Conservation (phyloP, 1,140 invertebrate genomes). For the Coptotermes formosanus region DNA sequence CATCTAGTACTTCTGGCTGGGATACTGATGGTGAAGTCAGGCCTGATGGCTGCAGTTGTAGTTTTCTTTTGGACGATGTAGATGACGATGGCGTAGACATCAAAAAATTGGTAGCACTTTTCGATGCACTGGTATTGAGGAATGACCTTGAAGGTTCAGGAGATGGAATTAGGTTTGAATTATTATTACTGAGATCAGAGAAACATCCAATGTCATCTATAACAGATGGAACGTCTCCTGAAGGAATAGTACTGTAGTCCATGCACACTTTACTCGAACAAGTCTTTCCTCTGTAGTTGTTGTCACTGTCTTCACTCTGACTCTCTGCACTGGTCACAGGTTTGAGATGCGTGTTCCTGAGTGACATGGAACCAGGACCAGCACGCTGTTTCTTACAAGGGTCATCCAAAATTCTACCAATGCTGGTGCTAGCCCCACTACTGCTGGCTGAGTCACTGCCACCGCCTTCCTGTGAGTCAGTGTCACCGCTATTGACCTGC, state of each 20-base stretch:
- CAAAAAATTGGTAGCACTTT: not conserved
- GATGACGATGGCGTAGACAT: not conserved
- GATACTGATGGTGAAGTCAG: not conserved
- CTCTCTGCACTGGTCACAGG: constrained; percentile 8
- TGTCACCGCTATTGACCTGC: constrained; percentile 18
- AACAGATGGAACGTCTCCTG: constrained; percentile 41
- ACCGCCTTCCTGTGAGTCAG: constrained; percentile 32
- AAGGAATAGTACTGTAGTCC: not conserved
- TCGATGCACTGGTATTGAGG: not conserved
- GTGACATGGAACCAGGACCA: not conserved
- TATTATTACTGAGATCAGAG: constrained; percentile 13
- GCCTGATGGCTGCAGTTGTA: not conserved
- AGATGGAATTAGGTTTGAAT: constrained; percentile 15
- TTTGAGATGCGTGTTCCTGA: not conserved
- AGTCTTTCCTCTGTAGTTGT: constrained; percentile 16
- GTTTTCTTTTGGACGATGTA: not conserved
- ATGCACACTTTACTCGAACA: not conserved
- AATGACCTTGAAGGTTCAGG: not conserved
- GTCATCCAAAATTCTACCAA: constrained; percentile 33
- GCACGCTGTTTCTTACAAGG: not conserved
- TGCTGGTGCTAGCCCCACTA: constrained; percentile 36
- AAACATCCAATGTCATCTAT: not conserved
- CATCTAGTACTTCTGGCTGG: constrained; percentile 1
- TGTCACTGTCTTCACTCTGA: constrained; percentile 25
- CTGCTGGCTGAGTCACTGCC: constrained; percentile 33